phyloP scores from a whole-genome alignment of 1,140 invertebrate genomes.

The Leptinotarsa defecta region DNA sequence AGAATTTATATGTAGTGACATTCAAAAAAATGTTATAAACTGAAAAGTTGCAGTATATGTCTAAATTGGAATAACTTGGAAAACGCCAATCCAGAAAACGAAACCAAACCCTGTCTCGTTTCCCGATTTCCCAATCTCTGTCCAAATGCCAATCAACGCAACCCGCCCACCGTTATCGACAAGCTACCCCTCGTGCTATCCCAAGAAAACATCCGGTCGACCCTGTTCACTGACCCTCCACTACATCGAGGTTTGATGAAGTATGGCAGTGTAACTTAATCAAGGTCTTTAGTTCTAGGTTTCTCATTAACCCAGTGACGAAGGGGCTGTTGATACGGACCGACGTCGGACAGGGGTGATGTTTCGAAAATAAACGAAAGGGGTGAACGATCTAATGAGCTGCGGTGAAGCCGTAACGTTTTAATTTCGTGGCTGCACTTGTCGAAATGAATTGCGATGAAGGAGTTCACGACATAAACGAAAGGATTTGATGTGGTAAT shows the following conservation, averaged over 20 bases:
- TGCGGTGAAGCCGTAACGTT: neutral
- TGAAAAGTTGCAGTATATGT: too few species aligned
- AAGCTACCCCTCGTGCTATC: neutral
- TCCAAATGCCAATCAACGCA: too few species aligned
- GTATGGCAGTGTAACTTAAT: slow-evolving; percentile 13
- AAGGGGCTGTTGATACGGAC: neutral
- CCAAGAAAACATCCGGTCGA: neutral
- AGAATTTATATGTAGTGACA: too few species aligned
- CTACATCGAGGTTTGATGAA: slow-evolving; percentile 6
- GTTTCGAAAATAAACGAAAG: neutral
- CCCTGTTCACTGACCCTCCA: neutral
- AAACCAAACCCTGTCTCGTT: too few species aligned
- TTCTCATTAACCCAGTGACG: slow-evolving; percentile 14
- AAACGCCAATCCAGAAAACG: too few species aligned
- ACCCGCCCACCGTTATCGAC: too few species aligned
- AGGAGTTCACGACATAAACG: too few species aligned
- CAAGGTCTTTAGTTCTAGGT: slow-evolving; percentile 19
- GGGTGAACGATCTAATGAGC: slow-evolving; percentile 11
- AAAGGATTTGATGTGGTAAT: too few species aligned
- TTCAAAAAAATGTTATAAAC: too few species aligned
- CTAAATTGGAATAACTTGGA: too few species aligned
- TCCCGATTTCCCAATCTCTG: too few species aligned
- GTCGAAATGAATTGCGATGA: neutral
- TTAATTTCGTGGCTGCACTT: neutral
- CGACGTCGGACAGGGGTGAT: neutral